A percentile compares a stretch with the other conserved stretches of the same genome.
Conservation (phyloP, 2,113 vertebrate species). For the Pedetes capensis region DNA sequence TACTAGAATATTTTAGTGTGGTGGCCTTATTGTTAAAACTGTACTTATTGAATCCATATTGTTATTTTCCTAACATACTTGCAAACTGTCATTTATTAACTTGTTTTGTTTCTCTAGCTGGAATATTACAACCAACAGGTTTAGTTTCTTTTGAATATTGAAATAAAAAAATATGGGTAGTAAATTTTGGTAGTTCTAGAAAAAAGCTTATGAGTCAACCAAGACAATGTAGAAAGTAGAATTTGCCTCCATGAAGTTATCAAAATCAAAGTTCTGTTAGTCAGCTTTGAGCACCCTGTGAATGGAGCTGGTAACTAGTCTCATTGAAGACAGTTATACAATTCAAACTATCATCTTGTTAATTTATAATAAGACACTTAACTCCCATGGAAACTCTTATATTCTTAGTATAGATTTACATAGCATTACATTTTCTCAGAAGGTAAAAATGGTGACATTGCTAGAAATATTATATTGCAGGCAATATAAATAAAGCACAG, state of each 20-base stretch:
- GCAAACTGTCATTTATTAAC: not conserved
- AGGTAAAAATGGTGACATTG: not conserved
- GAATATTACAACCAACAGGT: not conserved
- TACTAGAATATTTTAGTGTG: not conserved
- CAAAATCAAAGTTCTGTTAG: not conserved
- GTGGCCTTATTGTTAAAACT: not conserved
- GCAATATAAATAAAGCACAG: not conserved
- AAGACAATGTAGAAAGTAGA: not conserved
- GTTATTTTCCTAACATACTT: not conserved
- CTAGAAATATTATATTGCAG: not conserved
- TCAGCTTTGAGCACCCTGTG: not conserved
- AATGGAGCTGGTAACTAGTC: not conserved
- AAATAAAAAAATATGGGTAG: not conserved
- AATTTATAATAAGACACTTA: not conserved
- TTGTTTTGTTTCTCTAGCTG: not conserved
- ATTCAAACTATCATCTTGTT: not conserved
- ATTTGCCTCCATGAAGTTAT: not conserved
- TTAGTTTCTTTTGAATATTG: not conserved
- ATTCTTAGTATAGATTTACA: not conserved
- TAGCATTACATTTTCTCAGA: conserved; percentile 22
- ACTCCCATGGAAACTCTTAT: not conserved
- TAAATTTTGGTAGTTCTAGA: not conserved
- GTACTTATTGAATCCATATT: not conserved
- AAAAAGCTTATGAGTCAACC: not conserved
- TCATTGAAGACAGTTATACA: not conserved